phyloP scores from a whole-genome alignment of 2,888 invertebrate species.

The Amblyteles armatorius region DNA sequence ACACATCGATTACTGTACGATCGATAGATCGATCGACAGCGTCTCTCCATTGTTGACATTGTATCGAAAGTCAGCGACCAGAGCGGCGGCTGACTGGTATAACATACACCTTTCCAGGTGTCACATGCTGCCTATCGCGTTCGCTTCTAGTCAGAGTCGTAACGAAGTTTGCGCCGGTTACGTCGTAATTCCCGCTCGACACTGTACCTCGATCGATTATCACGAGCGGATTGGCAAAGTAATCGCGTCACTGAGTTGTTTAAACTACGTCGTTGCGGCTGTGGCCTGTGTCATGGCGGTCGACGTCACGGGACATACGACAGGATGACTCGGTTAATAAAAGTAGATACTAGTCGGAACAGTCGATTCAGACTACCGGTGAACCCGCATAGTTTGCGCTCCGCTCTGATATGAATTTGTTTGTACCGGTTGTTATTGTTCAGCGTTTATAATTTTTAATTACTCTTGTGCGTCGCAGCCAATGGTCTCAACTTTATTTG shows the following conservation, averaged over 20 bases:
- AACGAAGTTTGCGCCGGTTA: slow-evolving; percentile 43
- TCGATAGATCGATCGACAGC: slow-evolving; percentile 53
- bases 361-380: slow-evolving; percentile 12
- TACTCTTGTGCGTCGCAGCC: not conserved
- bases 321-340: not conserved
- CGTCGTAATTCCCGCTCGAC: slow-evolving; percentile 14
- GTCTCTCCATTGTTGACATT: slow-evolving; percentile 62
- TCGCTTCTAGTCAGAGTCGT: slow-evolving; percentile 36
- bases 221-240: slow-evolving; percentile 43
- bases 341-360: not conserved
- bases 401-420: too few species aligned
- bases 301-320: not conserved
- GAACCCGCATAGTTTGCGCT: too few species aligned
- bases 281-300: slow-evolving; percentile 16
- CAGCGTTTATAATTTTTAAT: not conserved
- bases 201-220: slow-evolving; percentile 40
- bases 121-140: slow-evolving; percentile 9
- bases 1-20: slow-evolving; percentile 54
- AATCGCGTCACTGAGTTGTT: slow-evolving; percentile 51
- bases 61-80: slow-evolving; percentile 20
- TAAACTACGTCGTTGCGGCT: slow-evolving; percentile 39
- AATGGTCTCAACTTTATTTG: not conserved
- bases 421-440: too few species aligned
- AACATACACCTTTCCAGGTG: slow-evolving; percentile 9
- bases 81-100: not conserved